These are phyloP conservation scores for Heliopora coerulea DNA, from an alignment of 92 coral and sea anemone genomes.

Conservation along the genomic window DNA sequence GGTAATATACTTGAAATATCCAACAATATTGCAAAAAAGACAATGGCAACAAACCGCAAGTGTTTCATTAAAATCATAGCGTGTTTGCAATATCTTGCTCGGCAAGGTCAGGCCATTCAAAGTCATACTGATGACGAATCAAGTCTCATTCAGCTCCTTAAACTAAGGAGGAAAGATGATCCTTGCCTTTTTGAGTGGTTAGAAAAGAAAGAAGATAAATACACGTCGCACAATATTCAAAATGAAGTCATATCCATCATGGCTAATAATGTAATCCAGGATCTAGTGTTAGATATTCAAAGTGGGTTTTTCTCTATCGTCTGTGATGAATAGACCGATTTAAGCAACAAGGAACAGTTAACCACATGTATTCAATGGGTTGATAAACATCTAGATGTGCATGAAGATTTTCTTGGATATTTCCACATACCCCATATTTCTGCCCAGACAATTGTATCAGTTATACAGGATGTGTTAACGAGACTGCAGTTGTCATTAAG, in stretches of 20 bases:
- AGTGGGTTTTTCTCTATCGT: constrained; percentile 57
- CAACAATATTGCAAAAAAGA: constrained; percentile 14
- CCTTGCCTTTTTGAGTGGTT: constrained; percentile 50
- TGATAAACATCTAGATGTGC: constrained; percentile 36
- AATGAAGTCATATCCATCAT: constrained; percentile 53
- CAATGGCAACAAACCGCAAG: too few relatives aligned
- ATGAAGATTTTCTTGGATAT: constrained; percentile 29
- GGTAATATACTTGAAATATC: constrained; percentile 49
- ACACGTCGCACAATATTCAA: constrained; percentile 53
- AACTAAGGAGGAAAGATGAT: constrained; percentile 59
- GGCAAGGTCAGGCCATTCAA: constrained; percentile 13
- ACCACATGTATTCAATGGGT: constrained; percentile 57
- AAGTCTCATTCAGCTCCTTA: constrained; percentile 56
- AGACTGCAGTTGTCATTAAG: constrained; percentile 53
- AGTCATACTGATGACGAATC: constrained; percentile 56
- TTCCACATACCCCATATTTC: constrained; percentile 9
- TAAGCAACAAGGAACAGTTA: constrained; percentile 63
- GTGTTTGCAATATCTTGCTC: constrained; percentile 34
- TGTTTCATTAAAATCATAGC: too few relatives aligned
- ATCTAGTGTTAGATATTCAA: too few relatives aligned
- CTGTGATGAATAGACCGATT: constrained; percentile 62
- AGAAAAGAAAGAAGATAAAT: too few relatives aligned
- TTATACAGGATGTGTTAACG: constrained; percentile 46
- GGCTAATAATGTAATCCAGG: constrained; percentile 42
- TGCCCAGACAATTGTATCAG: constrained; percentile 14